phyloP scores from a whole-genome alignment of 2,888 invertebrate species.

The Pristionchus arcanus region DNA sequence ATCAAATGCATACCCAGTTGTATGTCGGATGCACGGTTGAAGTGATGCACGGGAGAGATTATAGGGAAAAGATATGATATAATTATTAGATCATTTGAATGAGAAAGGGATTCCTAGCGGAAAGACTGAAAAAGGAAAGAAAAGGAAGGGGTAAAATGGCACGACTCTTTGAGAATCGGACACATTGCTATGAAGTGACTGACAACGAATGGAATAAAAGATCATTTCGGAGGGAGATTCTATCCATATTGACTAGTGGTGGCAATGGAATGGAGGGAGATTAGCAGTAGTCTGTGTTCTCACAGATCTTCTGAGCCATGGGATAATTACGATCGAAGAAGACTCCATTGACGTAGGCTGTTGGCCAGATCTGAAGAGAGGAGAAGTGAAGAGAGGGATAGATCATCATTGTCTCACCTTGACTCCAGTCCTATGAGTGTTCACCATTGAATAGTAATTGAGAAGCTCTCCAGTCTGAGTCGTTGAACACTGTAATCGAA shows the following conservation, averaged over 20 bases:
- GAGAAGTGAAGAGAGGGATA: background rate
- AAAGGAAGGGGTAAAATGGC: background rate
- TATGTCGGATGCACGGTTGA: slow-evolving; percentile 48
- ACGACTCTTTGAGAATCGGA: slow-evolving; percentile 35
- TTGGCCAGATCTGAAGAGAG: slow-evolving; percentile 76
- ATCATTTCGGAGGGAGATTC: background rate
- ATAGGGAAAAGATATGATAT: background rate
- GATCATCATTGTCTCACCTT: slow-evolving; percentile 58
- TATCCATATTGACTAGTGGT: background rate
- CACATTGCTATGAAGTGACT: background rate
- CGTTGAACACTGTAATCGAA: slow-evolving; percentile 69
- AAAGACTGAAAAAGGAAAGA: background rate
- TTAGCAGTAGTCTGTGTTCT: slow-evolving; percentile 76
- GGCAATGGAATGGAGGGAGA: background rate
- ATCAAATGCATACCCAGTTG: slow-evolving; percentile 47
- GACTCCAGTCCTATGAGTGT: slow-evolving; percentile 77
- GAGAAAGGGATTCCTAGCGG: slow-evolving; percentile 29
- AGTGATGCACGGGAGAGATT: background rate
- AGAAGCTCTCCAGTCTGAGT: slow-evolving; percentile 78
- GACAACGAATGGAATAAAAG: background rate
- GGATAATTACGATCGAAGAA: slow-evolving; percentile 78
- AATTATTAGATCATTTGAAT: slow-evolving; percentile 29
- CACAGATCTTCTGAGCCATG: slow-evolving; percentile 75
- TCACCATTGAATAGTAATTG: slow-evolving; percentile 79
- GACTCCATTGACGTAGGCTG: slow-evolving; percentile 78